Evolutionary conservation across 1,140 invertebrate species (phyloP).

Genomic region (Trichomalopsis sarcophagae): DNA sequence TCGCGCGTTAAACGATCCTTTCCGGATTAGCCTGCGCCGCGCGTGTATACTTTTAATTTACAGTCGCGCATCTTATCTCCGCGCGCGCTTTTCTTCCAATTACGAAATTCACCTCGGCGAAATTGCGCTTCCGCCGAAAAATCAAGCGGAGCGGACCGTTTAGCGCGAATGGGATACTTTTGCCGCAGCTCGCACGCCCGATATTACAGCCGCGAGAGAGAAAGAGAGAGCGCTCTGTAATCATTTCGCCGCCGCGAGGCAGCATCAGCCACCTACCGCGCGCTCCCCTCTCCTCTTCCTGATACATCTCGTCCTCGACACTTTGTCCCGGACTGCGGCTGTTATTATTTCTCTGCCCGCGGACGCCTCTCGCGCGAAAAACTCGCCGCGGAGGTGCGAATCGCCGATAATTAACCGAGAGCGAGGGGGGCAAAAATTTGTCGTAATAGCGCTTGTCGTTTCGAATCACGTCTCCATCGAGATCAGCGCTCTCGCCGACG

Average conservation of each 20-base stretch:
- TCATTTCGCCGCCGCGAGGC: slow-evolving; percentile 68
- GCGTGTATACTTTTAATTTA: slow-evolving; percentile 55
- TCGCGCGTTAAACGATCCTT: slow-evolving; percentile 61
- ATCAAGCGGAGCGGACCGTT: neutral
- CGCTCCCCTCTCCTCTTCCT: slow-evolving; percentile 38
- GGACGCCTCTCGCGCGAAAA: neutral
- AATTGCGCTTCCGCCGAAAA: neutral
- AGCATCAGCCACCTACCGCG: slow-evolving; percentile 67
- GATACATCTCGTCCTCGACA: neutral
- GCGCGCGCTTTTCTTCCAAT: neutral
- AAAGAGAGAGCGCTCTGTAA: slow-evolving; percentile 64
- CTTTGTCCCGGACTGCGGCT: neutral
- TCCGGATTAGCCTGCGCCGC: slow-evolving; percentile 62
- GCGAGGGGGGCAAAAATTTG: neutral
- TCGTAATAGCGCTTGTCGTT: neutral
- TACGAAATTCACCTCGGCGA: no score
- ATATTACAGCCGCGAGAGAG: slow-evolving; percentile 63
- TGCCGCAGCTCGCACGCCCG: slow-evolving; percentile 61
- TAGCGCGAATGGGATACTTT: slow-evolving; percentile 6
- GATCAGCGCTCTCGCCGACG: slow-evolving; percentile 9
- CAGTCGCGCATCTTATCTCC: neutral
- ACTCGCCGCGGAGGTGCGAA: neutral
- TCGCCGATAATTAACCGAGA: slow-evolving; percentile 3
- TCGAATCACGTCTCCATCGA: slow-evolving; percentile 31
- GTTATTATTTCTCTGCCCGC: neutral